A percentile compares a stretch with the other conserved stretches of the same genome.
Evolutionary conservation across 2,113 vertebrate genomes (phyloP).

Genomic region (Cinclus cinclus): DNA sequence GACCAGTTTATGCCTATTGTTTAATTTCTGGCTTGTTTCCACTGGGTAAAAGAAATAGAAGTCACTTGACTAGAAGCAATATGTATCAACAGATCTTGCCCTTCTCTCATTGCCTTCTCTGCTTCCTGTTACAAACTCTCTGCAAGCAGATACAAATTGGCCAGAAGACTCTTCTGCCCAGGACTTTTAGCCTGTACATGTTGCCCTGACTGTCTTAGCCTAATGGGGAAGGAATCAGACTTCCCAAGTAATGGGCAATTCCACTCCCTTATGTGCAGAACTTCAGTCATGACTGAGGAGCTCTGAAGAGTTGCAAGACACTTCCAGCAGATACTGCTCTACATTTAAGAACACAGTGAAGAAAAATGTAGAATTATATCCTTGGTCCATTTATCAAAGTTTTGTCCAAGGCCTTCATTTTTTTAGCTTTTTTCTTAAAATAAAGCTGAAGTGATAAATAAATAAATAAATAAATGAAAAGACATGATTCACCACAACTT

Average conservation of each 20-base stretch:
- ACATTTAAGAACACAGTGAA: background rate
- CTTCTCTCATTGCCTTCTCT: background rate
- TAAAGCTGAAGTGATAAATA: background rate
- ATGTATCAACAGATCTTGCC: background rate
- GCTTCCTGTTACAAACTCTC: background rate
- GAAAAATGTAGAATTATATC: background rate
- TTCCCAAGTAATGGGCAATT: background rate
- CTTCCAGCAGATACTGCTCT: background rate
- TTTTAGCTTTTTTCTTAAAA: background rate
- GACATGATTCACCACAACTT: background rate
- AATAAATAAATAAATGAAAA: background rate
- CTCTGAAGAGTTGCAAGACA: background rate
- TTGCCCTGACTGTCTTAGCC: no score
- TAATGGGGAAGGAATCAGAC: background rate
- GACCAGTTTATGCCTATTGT: background rate
- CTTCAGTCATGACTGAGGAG: background rate
- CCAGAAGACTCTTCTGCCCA: background rate
- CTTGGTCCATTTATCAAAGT: background rate
- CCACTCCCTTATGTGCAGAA: background rate
- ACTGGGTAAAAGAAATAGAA: background rate
- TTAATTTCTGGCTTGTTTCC: background rate
- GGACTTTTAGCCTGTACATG: background rate
- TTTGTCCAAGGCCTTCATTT: background rate
- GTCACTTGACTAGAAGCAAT: background rate
- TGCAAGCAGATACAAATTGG: background rate